Evolutionary conservation across 2,888 invertebrate genomes (phyloP), one percentile per base, ranked within the genome.

Genomic region (Cheilosia urbana): DNA sequence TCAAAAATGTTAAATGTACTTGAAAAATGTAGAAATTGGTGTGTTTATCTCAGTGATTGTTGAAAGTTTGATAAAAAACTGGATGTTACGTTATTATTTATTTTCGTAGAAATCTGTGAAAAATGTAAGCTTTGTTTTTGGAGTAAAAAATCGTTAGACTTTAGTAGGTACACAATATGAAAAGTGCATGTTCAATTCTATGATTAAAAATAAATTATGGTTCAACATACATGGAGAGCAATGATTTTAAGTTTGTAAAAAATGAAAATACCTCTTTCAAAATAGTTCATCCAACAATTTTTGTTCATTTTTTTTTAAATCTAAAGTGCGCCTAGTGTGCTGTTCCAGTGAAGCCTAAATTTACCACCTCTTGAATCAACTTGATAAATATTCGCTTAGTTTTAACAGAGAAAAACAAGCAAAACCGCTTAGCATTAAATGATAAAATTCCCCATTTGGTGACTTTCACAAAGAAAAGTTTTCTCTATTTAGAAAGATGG

Each of bases 91-190:
- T 45, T 13, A 65, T 51, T 68, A 37, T n/a, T 47, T 47, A 21
- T 45, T n/a, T 60, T 40, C 40, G 57, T 75, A 68, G 24, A 66
- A 76, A 51, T 68, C 66, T 58, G 76, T 76, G 76, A 51, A 68
- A 66, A 27, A 7, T 75, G 47, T 53, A 40, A 47, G 42, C 24
- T 53, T 34, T 27, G 30, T n/a, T 30, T 47, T 53, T 40, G 5
- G 4, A 17, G 17, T 69, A 21, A 51, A 51, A 42, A 42, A 6
- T 34, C 9, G n/a, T 47, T 17, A 45, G n/a, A 17, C 15, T 37
- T 34, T 30, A 2, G 30, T 53, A 53, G 1, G 30, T 53, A 53
- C 27, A 30, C 27, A 27, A 24, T 27, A 13, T 30, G 40, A 21
- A 19, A 37, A 37, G 19, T 24, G 47, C 9, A 17, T 47, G 9